Conservation (phyloP, 2,113 vertebrate species). For the Alectura lathami region DNA sequence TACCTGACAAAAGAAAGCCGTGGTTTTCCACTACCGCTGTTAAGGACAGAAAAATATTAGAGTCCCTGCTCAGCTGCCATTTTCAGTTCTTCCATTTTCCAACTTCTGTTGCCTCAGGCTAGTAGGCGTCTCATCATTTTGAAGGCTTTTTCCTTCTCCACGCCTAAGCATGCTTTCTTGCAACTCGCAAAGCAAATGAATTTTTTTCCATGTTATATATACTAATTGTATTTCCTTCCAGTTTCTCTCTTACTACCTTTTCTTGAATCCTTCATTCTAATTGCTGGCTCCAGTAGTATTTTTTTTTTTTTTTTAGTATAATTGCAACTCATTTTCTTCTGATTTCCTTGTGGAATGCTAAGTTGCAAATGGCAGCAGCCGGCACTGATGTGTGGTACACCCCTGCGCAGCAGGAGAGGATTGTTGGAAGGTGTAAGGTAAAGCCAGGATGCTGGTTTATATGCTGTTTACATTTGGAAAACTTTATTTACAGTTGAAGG, state of each 20-base stretch:
- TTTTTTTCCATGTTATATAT: background rate
- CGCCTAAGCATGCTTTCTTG: background rate
- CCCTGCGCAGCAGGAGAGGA: background rate
- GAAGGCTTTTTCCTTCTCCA: background rate
- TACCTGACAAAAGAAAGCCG: background rate
- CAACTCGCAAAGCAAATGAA: background rate
- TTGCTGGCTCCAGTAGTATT: background rate
- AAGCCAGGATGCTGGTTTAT: background rate
- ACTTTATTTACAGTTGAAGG: conserved; percentile 31
- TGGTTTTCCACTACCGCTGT: background rate
- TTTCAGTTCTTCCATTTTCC: background rate
- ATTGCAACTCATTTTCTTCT: background rate
- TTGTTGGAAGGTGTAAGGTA: background rate
- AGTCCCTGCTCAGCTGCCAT: background rate
- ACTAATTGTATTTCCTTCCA: background rate
- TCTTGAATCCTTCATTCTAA: background rate
- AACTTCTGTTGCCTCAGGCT: background rate
- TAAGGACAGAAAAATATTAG: background rate
- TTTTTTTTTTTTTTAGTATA: background rate
- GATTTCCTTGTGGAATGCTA: background rate
- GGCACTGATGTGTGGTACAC: background rate
- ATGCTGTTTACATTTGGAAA: conserved; percentile 23
- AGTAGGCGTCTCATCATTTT: background rate
- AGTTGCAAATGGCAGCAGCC: background rate
- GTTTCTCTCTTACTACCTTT: background rate